These are phyloP conservation scores for Boleophthalmus pectinirostris DNA, from an alignment of 2,113 vertebrate species.

Conservation along the genomic window DNA sequence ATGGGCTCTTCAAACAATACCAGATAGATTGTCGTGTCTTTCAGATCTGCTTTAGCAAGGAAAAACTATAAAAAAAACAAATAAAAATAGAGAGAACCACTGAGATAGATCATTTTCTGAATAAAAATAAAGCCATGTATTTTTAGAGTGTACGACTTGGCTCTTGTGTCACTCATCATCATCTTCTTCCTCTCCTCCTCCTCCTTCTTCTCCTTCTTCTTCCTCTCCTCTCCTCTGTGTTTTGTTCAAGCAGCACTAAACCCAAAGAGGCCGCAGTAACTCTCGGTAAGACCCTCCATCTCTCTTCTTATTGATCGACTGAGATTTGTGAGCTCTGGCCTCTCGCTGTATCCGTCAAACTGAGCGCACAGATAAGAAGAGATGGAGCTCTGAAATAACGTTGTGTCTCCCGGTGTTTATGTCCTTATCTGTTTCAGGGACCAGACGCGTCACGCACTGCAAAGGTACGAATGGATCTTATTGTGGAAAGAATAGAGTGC, in stretches of 20 bases:
- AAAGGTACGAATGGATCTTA: constrained; percentile 75
- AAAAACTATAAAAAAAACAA: too few relatives aligned
- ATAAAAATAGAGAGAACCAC: too few relatives aligned
- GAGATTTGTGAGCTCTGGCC: constrained; percentile 3
- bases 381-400: background rate
- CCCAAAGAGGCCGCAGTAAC: constrained; percentile 57
- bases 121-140: background rate
- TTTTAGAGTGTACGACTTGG: background rate
- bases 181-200: too few relatives aligned
- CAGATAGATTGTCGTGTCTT: too few relatives aligned
- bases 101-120: too few relatives aligned
- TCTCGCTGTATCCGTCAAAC: background rate
- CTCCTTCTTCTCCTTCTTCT: too few relatives aligned
- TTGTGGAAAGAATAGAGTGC: background rate
- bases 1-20: too few relatives aligned
- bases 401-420: background rate
- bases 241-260: constrained; percentile 49
- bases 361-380: constrained; percentile 3
- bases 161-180: background rate
- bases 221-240: background rate
- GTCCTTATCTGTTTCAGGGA: constrained; percentile 51
- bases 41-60: too few relatives aligned
- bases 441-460: constrained; percentile 74
- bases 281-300: constrained; percentile 57
- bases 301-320: background rate